Evolutionary conservation across 2,797 vertebrate genomes (phyloP), one percentile per base, ranked within the genome.

Genomic region (Crenuchus spilurus): DNA sequence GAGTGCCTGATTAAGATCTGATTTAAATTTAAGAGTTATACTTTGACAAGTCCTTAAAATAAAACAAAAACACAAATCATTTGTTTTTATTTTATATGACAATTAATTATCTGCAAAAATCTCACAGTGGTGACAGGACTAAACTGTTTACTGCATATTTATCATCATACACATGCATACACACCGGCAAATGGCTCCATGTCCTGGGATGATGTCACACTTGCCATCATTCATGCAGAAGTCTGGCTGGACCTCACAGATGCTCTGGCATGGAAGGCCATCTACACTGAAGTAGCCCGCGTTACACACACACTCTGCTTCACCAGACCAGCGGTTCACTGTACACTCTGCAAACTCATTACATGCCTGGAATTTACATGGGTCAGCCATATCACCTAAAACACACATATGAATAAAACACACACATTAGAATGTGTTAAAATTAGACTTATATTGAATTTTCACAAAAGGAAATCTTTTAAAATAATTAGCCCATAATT

Each of bases 301-400:
- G 0, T 92, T 84, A 69, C 97, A 99, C 49, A 95, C 94, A 0
- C 97, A 99, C 86, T 96, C 95, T 0, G 95, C 95, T 83, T 98
- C 96, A 16, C 95, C 93, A 0, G 92, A 95, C 96, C 95, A 95
- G 6, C 82, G 91, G 57, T 95, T 97, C 16, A 98, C 94, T 72
- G 91, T 80, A 64, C 97, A 99, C 16, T 91, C 88, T 0, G 96
- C 97, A 82, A 95, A 98, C 60, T 96, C 93, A 3, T 96, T 98
- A 79, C 97, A 98, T 4, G 96, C 95, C 85, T 98, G 95, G 91
- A 98, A 99, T 84, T 98, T 99, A 86, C 97, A 99, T 14, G 93
- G 94, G 39, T 98, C 95, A 0, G 96, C 97, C 62, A 92, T 87
- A 49, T 97, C 93, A 35, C 97, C 97, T 98, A 84, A 60, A 75